Conservation (phyloP, 2,888 invertebrate genomes). For the Hypena proboscidalis region DNA sequence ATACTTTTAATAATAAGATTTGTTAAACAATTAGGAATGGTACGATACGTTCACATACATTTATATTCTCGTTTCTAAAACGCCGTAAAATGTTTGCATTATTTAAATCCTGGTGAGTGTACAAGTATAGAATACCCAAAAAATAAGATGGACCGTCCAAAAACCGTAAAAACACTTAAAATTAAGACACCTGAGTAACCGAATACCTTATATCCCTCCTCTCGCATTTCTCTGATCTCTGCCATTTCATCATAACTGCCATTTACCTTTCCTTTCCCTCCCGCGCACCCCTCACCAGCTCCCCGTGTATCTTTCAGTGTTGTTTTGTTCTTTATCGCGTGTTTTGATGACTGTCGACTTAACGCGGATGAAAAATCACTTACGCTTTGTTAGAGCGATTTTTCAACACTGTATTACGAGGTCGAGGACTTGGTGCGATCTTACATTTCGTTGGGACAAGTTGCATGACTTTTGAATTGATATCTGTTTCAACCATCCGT, state of each 20-base stretch:
- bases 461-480: too few relatives aligned
- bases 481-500: too few relatives aligned
- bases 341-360: constrained; percentile 33
- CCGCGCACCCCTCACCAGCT: constrained; percentile 17
- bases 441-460: too few relatives aligned
- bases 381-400: constrained; percentile 34
- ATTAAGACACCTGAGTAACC: constrained; percentile 20
- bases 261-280: not conserved
- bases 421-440: not conserved
- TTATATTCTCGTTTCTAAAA: too few relatives aligned
- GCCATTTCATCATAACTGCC: constrained; percentile 22
- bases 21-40: too few relatives aligned
- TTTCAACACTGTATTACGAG: constrained; percentile 30
- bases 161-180: too few relatives aligned
- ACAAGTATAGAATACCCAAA: too few relatives aligned
- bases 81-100: too few relatives aligned
- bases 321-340: constrained; percentile 37
- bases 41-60: too few relatives aligned
- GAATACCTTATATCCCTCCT: constrained; percentile 15
- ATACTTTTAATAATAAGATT: too few relatives aligned
- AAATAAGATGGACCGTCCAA: too few relatives aligned
- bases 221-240: constrained; percentile 13
- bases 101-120: too few relatives aligned
- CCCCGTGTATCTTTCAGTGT: constrained; percentile 21
- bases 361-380: constrained; percentile 43